Percentiles rank a stretch among this genome's conserved stretches.
phyloP scores from a whole-genome alignment of 37 sponge, comb jelly and placozoan species.

The Geodia barretti region DNA sequence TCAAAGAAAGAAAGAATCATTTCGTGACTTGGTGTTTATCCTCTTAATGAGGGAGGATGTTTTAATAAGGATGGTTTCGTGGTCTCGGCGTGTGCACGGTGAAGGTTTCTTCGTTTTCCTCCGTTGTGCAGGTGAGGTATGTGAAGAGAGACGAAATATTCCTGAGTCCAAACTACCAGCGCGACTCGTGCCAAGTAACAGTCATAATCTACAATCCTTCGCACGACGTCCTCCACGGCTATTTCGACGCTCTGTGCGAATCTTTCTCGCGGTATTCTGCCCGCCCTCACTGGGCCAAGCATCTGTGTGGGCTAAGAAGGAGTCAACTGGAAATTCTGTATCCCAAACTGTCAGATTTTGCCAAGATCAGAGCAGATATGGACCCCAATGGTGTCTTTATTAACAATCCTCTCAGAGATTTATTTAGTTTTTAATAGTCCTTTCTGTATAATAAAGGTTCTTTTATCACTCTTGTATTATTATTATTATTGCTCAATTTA shows the following conservation, averaged over 20 bases:
- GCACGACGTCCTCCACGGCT: not conserved
- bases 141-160: slow-evolving; percentile 52
- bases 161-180: slow-evolving; percentile 46
- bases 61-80: not conserved
- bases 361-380: not conserved
- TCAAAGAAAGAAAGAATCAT: too few relatives aligned
- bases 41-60: too few relatives aligned
- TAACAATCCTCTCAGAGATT: too few relatives aligned
- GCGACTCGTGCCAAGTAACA: slow-evolving; percentile 56
- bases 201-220: slow-evolving; percentile 26
- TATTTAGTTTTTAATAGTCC: too few relatives aligned
- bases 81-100: not conserved
- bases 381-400: not conserved
- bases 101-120: not conserved
- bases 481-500: too few relatives aligned
- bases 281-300: slow-evolving; percentile 62
- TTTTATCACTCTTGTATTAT: not conserved
- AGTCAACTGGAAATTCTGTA: slow-evolving; percentile 2
- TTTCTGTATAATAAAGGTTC: not conserved
- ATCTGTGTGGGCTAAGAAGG: too few relatives aligned
- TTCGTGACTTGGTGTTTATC: too few relatives aligned
- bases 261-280: not conserved
- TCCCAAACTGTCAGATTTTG: not conserved
- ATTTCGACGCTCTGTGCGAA: not conserved
- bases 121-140: slow-evolving; percentile 41